A percentile compares a stretch with the other conserved stretches of the same genome.
Evolutionary conservation across 2,888 invertebrate species (phyloP).

Genomic region (Sarcophaga carnaria): DNA sequence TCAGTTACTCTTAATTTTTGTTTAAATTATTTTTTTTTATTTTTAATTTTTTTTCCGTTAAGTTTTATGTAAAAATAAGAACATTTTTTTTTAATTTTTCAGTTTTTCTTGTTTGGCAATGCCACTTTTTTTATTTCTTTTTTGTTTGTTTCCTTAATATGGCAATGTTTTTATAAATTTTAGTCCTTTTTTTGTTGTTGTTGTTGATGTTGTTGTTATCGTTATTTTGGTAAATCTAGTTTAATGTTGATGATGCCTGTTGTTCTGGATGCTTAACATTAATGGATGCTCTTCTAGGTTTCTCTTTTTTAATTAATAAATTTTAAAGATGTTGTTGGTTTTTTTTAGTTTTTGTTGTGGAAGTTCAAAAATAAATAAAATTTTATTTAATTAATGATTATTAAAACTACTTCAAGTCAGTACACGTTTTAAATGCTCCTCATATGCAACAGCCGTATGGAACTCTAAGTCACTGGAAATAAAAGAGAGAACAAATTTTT

Average conservation of each 20-base stretch:
- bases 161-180: constrained; percentile 55
- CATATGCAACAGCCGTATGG: constrained; percentile 78
- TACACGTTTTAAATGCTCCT: constrained; percentile 77
- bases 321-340: constrained; percentile 25
- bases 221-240: constrained; percentile 55
- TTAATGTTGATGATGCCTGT: constrained; percentile 31
- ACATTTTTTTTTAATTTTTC: background rate
- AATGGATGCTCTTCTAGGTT: background rate
- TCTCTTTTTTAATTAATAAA: constrained; percentile 21
- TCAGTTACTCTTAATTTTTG: background rate
- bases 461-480: constrained; percentile 74
- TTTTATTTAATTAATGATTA: constrained; percentile 28
- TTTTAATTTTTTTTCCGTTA: background rate
- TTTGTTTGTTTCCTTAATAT: constrained; percentile 37
- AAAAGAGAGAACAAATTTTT: background rate
- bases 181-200: constrained; percentile 4
- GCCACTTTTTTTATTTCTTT: constrained; percentile 9
- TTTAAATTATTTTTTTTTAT: too few relatives aligned
- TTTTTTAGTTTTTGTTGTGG: constrained; percentile 24
- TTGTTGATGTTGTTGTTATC: constrained; percentile 23
- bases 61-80: background rate
- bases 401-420: constrained; percentile 71
- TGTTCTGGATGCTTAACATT: background rate
- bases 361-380: constrained; percentile 52
- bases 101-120: constrained; percentile 15